Evolutionary conservation across 2,888 invertebrate species (phyloP).

Genomic region (Hesperia comma): DNA sequence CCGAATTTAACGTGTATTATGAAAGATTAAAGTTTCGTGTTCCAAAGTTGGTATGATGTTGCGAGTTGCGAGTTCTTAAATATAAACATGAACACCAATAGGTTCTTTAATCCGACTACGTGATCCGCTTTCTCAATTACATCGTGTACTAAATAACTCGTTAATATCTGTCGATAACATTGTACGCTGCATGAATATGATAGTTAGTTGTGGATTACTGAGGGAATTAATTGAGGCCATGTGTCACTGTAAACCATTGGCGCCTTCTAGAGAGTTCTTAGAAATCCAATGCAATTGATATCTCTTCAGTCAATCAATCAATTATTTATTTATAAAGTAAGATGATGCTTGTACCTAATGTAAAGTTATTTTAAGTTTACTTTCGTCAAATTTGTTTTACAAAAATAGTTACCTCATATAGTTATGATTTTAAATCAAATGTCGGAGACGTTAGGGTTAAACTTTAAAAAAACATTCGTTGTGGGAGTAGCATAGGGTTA

Average conservation of each 20-base stretch:
- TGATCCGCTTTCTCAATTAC: conserved; percentile 16
- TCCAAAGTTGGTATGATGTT: not conserved
- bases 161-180: conserved; percentile 24
- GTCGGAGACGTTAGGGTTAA: too few relatives aligned
- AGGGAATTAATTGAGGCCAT: conserved; percentile 29
- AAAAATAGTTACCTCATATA: too few relatives aligned
- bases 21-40: conserved; percentile 1
- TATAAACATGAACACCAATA: not conserved
- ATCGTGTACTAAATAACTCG: conserved; percentile 21
- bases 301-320: too few relatives aligned
- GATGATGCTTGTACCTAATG: too few relatives aligned
- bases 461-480: too few relatives aligned
- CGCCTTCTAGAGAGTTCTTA: conserved; percentile 6
- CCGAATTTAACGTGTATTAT: not conserved
- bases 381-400: too few relatives aligned
- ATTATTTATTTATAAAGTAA: not conserved
- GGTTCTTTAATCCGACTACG: conserved; percentile 14
- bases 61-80: not conserved
- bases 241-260: not conserved
- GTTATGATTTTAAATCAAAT: too few relatives aligned
- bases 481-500: too few relatives aligned
- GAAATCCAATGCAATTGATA: conserved; percentile 1
- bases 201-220: conserved; percentile 28
- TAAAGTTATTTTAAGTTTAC: too few relatives aligned
- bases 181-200: conserved; percentile 30